phyloP scores from a whole-genome alignment of 2,888 invertebrate genomes.

The Drosophila paranaensis region DNA sequence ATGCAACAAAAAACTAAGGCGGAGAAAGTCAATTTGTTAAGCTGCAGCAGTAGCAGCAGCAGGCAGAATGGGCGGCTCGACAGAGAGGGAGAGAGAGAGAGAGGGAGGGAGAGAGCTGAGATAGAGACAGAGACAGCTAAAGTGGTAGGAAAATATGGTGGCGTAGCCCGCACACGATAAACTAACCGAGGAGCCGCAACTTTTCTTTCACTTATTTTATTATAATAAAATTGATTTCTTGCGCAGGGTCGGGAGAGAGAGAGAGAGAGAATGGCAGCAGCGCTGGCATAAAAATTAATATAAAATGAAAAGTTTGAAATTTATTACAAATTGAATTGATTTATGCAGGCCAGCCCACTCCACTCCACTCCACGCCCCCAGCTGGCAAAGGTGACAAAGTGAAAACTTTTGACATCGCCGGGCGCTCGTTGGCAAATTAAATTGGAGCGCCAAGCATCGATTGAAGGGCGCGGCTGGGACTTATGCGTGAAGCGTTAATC shows the following conservation, averaged over 20 bases:
- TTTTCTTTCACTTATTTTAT: constrained; percentile 74
- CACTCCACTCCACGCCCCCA: too few relatives aligned
- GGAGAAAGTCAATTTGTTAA: constrained; percentile 79
- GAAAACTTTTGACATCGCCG: constrained; percentile 61
- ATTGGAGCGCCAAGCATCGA: constrained; percentile 40
- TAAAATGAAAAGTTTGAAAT: constrained; percentile 80
- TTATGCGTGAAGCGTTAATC: constrained; percentile 65
- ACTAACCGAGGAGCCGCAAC: constrained; percentile 58
- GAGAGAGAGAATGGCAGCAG: constrained; percentile 20
- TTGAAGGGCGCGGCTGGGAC: constrained; percentile 37
- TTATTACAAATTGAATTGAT: constrained; percentile 80
- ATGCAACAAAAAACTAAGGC: constrained; percentile 66
- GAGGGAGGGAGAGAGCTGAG: neutral
- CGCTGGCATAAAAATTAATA: constrained; percentile 76
- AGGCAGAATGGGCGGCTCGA: constrained; percentile 11
- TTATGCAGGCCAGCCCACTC: constrained; percentile 55
- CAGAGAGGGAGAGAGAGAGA: neutral
- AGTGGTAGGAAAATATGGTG: constrained; percentile 66
- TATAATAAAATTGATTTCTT: constrained; percentile 77
- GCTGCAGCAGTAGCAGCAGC: constrained; percentile 56
- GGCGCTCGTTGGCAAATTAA: constrained; percentile 63
- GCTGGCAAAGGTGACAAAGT: constrained; percentile 70
- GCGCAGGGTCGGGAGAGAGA: constrained; percentile 8
- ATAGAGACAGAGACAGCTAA: constrained; percentile 30
- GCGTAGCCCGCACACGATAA: constrained; percentile 51